phyloP scores from a whole-genome alignment of 1,140 invertebrate species.

The Euschistus heros region DNA sequence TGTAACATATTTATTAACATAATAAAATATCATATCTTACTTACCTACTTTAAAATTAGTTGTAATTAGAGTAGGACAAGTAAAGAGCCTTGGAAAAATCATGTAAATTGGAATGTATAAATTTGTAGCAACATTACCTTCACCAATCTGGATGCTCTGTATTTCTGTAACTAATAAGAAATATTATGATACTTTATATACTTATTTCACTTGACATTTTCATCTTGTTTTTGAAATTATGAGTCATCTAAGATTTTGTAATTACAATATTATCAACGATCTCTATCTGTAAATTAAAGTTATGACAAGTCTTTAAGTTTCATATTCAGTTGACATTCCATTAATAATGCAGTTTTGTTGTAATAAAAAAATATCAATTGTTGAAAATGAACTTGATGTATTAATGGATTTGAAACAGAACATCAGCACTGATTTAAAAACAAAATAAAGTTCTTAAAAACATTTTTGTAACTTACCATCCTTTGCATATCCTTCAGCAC shows the following conservation, averaged over 20 bases:
- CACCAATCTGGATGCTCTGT: conserved; percentile 94
- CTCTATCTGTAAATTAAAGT: too few relatives aligned
- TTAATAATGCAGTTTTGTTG: too few relatives aligned
- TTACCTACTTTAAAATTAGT: conserved; percentile 93
- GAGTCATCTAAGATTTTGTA: too few relatives aligned
- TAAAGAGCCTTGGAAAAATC: conserved; percentile 91
- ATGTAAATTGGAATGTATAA: conserved; percentile 85
- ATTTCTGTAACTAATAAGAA: conserved; percentile 79
- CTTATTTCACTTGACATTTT: not conserved
- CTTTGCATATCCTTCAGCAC: conserved; percentile 84
- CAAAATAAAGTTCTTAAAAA: not conserved
- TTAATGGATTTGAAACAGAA: too few relatives aligned
- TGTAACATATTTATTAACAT: not conserved
- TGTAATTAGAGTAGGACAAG: conserved; percentile 82
- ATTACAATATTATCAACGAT: too few relatives aligned
- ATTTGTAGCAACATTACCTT: conserved; percentile 74
- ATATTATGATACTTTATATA: conserved; percentile 18
- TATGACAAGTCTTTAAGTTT: too few relatives aligned
- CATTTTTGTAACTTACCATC: conserved; percentile 53
- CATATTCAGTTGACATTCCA: too few relatives aligned
- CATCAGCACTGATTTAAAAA: too few relatives aligned
- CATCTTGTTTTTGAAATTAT: too few relatives aligned
- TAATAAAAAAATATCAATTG: too few relatives aligned
- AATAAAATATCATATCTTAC: conserved; percentile 25
- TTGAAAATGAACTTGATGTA: too few relatives aligned